Evolutionary conservation across 1,140 invertebrate genomes (phyloP), one percentile per base, ranked within the genome.

Genomic region (Trissolcus basalis): DNA sequence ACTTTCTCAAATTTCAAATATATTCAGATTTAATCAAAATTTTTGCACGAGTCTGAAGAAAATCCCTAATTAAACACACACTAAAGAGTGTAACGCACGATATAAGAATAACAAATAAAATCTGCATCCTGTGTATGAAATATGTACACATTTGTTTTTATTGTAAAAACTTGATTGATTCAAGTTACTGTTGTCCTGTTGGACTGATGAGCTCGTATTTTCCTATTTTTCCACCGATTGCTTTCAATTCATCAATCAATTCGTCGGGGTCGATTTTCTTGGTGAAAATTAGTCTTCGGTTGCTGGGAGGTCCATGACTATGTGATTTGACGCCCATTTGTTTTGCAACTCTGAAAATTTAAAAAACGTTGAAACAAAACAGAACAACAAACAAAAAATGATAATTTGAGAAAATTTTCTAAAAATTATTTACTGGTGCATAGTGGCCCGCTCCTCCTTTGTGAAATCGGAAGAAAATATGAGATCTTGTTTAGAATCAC

Each of bases 401-500:
- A 13, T 15, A 50, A 41, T 60, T 8, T 67, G 19, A 50, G 27
- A 50, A 45, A 33, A n/a, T n/a, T n/a, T n/a, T n/a, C n/a, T n/a
- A 36, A 51, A 27, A 27, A 27, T 1, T 65, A 81, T 85, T 83
- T 86, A 91, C 91, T 90, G 81, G 81, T 95, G 94, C 58, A 95
- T 90, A 6, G 86, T 72, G 6, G 90, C 91, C 41, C 94, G 87
- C 82, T 95, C 94, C 19, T 94, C 93, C 53, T 92, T 93, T 0
- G 88, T 89, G 81, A 95, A 95, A 45, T 93, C 91, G 0, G 89
- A 85, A 13, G 91, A 90, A 83, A 95, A 95, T 35, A 92, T 88
- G 59, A 93, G 80, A 76, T 92, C 92, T 0, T 91, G 87, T 70
- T 90, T 88, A 49, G 87, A 84, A 49, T 90, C 81, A 32, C 89